These are phyloP conservation scores for Agelastica alni DNA, from an alignment of 2,888 invertebrate genomes.

Conservation along the genomic window DNA sequence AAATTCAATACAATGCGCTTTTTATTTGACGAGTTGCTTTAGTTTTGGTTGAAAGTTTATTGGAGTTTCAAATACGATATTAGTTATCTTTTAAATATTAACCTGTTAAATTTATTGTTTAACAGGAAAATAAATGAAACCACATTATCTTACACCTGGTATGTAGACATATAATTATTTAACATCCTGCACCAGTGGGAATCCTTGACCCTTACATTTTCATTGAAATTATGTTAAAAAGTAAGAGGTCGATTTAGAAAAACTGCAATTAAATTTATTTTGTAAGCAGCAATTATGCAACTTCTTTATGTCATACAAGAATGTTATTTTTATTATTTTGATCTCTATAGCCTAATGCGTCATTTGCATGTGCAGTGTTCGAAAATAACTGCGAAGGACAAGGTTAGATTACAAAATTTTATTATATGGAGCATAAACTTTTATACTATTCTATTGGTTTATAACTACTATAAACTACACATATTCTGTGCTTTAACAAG, in stretches of 20 bases:
- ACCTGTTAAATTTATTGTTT: no score
- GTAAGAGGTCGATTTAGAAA: not conserved
- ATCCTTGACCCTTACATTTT: not conserved
- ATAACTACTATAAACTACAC: no score
- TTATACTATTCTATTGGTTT: no score
- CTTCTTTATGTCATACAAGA: not conserved
- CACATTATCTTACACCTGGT: not conserved
- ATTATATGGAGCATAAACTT: no score
- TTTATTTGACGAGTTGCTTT: no score
- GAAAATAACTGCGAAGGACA: constrained; percentile 2
- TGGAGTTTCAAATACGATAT: no score
- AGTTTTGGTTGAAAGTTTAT: no score
- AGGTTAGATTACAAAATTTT: not conserved
- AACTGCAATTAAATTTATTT: not conserved
- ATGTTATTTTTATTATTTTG: not conserved
- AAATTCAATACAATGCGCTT: no score
- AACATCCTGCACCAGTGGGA: no score
- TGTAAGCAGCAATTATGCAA: not conserved
- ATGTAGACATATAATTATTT: no score
- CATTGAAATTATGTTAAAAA: not conserved
- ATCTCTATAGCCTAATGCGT: not conserved
- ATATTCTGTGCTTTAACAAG: no score
- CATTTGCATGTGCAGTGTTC: constrained; percentile 1
- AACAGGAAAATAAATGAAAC: not conserved
- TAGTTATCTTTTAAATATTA: no score